A percentile compares a stretch with the other conserved stretches of the same genome.
phyloP scores from a whole-genome alignment of 2,797 vertebrate genomes.

The Hydrophis major region DNA sequence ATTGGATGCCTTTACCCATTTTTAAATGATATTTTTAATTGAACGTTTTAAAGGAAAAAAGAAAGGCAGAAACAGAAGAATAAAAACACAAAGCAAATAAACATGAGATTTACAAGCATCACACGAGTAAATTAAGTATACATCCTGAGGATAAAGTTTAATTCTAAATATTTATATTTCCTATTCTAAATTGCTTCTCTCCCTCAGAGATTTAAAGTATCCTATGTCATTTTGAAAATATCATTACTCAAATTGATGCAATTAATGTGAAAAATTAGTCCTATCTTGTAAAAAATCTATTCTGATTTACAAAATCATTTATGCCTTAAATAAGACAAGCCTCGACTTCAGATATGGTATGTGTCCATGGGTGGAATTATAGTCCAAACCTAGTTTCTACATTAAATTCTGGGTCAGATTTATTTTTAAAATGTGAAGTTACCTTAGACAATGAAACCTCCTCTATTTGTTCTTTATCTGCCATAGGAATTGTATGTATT shows the following conservation, averaged over 20 bases:
- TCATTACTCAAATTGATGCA: background rate
- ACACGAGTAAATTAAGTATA: background rate
- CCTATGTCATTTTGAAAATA: background rate
- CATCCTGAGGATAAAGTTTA: background rate
- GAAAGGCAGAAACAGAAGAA: background rate
- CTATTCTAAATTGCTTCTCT: background rate
- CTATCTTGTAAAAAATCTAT: background rate
- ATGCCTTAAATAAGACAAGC: background rate
- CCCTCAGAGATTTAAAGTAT: background rate
- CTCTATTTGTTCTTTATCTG: background rate
- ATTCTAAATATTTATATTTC: background rate
- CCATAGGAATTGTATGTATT: background rate
- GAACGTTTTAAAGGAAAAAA: background rate
- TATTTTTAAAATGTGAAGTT: background rate
- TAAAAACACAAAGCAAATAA: background rate
- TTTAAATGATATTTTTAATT: background rate
- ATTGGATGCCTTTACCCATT: background rate
- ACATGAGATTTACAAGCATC: background rate
- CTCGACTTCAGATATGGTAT: background rate
- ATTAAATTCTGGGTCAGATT: background rate
- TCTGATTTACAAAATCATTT: background rate
- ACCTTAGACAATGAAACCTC: background rate
- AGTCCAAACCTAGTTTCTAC: background rate
- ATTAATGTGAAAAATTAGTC: background rate
- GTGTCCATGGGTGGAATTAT: background rate